These are phyloP conservation scores for Chloebia gouldiae DNA, from an alignment of 2,113 vertebrate genomes.

Conservation along the genomic window DNA sequence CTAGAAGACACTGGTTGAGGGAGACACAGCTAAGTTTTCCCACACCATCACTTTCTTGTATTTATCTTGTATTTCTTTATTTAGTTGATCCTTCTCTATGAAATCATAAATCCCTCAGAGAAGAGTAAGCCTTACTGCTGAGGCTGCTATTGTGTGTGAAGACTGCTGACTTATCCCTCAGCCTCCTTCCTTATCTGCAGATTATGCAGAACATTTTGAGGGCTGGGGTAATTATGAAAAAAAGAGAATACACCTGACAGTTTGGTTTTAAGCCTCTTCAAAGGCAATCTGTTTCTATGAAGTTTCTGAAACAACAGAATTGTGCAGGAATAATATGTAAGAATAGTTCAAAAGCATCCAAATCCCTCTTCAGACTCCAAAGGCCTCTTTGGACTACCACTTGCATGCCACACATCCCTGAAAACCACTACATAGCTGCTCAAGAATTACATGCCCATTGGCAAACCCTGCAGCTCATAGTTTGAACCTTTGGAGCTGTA, in stretches of 20 bases:
- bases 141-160: neutral
- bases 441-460: neutral
- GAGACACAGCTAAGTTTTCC: neutral
- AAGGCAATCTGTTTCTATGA: slow-evolving; percentile 24
- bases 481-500: neutral
- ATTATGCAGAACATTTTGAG: neutral
- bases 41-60: neutral
- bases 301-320: neutral
- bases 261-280: slow-evolving; percentile 21
- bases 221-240: neutral
- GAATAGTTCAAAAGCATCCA: slow-evolving; percentile 5
- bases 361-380: neutral
- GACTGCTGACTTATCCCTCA: neutral
- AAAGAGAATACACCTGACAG: neutral
- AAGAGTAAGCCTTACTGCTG: neutral
- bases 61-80: neutral
- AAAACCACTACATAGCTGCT: slow-evolving; percentile 33
- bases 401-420: neutral
- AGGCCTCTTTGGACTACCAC: neutral
- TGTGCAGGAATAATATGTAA: neutral
- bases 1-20: neutral
- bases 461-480: neutral
- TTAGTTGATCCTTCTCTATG: neutral
- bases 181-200: neutral
- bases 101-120: neutral